Evolutionary conservation across 2,888 invertebrate species (phyloP).

Genomic region (Agrotis exclamationis): DNA sequence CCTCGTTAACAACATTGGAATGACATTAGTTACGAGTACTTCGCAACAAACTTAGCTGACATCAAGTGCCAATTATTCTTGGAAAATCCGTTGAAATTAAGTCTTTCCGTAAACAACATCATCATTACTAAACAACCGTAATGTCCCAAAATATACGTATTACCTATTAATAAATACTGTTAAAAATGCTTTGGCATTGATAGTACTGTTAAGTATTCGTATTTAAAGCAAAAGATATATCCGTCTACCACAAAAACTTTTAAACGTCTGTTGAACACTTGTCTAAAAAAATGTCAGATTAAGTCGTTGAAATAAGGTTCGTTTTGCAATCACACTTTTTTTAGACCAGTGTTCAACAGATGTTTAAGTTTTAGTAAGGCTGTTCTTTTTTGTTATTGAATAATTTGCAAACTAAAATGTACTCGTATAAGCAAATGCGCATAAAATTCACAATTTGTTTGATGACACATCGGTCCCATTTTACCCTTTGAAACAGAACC

Average conservation of each 20-base stretch:
- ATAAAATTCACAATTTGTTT: constrained; percentile 50
- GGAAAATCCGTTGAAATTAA: constrained; percentile 12
- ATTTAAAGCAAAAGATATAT: constrained; percentile 36
- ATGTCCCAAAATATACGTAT: constrained; percentile 12
- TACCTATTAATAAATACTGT: constrained; percentile 2
- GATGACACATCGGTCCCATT: too few species aligned
- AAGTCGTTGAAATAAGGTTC: too few species aligned
- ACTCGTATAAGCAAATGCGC: constrained; percentile 45
- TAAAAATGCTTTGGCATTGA: constrained; percentile 37
- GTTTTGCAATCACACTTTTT: too few species aligned
- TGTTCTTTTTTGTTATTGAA: too few species aligned
- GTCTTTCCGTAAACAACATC: constrained; percentile 11
- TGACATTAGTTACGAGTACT: not conserved
- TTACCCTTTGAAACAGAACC: too few species aligned
- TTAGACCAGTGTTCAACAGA: too few species aligned
- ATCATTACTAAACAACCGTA: constrained; percentile 26
- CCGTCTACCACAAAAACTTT: too few species aligned
- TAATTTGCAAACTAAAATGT: constrained; percentile 30
- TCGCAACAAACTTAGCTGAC: not conserved
- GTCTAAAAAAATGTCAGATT: too few species aligned
- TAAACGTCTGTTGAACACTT: too few species aligned
- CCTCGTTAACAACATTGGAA: not conserved
- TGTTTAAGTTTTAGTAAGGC: too few species aligned
- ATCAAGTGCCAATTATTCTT: constrained; percentile 23
- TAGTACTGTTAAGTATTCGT: constrained; percentile 19